Evolutionary conservation across 2,113 vertebrate genomes (phyloP).

Genomic region (Mirza zaza): DNA sequence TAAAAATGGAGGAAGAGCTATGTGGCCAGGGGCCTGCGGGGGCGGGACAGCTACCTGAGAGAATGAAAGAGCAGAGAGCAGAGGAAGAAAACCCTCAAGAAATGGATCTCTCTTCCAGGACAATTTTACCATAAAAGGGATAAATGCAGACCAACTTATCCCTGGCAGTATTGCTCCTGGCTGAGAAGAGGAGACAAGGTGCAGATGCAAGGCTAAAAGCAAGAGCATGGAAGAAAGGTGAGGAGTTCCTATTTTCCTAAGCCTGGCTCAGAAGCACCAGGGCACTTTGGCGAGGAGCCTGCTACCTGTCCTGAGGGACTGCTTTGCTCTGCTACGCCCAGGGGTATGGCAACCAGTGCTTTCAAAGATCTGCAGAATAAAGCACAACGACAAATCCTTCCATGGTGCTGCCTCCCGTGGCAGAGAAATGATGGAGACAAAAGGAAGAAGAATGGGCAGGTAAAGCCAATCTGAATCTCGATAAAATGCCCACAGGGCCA

Average conservation of each 20-base stretch:
- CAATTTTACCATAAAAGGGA: neutral
- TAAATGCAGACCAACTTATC: neutral
- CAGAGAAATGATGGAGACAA: constrained; percentile 30
- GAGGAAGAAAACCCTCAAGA: neutral
- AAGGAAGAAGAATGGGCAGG: constrained; percentile 29
- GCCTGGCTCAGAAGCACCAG: neutral
- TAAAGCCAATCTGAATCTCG: constrained; percentile 53
- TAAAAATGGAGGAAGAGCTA: neutral
- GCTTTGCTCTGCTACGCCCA: neutral
- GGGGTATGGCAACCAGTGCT: neutral
- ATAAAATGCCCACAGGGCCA: constrained; percentile 78
- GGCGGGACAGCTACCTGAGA: neutral
- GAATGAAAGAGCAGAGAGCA: neutral
- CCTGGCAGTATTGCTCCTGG: neutral
- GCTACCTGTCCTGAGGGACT: neutral
- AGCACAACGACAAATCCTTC: constrained; percentile 35
- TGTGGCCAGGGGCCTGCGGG: neutral
- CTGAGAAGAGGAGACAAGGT: neutral
- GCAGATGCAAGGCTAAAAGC: neutral
- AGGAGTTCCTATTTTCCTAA: neutral
- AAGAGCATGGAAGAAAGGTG: neutral
- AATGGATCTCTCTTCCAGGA: neutral
- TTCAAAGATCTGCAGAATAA: constrained; percentile 5
- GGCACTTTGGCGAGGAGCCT: neutral
- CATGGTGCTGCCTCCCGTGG: neutral